Percentiles rank a stretch among this genome's conserved stretches.
These are phyloP conservation scores for Drosophila triauraria DNA, from an alignment of 1,140 invertebrate genomes.

Conservation along the genomic window DNA sequence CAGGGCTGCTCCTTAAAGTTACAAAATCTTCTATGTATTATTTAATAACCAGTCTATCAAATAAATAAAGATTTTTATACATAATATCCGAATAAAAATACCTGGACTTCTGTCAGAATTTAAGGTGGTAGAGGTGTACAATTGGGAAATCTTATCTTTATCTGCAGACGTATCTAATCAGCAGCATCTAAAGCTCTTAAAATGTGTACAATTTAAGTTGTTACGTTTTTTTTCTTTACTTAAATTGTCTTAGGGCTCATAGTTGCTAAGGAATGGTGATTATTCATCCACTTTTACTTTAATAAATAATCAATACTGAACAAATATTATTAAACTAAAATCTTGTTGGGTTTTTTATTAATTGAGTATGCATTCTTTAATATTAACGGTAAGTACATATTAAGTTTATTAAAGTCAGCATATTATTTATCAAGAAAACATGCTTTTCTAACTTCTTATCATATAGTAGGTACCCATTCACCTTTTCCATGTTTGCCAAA, in stretches of 20 bases:
- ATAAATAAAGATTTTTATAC: constrained; percentile 2
- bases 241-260: not conserved
- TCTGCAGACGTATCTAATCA: not conserved
- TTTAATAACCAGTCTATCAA: constrained; percentile 5
- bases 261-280: not conserved
- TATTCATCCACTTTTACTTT: not conserved
- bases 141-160: not conserved
- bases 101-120: too few species aligned
- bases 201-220: not conserved
- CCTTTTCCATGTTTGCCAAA: not conserved
- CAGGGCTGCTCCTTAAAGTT: not conserved
- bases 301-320: not conserved
- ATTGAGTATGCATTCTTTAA: not conserved
- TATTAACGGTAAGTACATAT: not conserved
- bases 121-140: not conserved
- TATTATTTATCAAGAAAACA: too few species aligned
- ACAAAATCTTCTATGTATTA: too few species aligned
- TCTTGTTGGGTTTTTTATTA: too few species aligned
- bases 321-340: too few species aligned
- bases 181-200: not conserved
- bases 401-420: too few species aligned
- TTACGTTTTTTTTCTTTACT: not conserved
- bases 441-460: too few species aligned
- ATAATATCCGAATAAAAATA: not conserved
- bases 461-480: not conserved